Base-by-base conservation (phyloP, 2,797 vertebrate species). In the Spea hammondii region DNA sequence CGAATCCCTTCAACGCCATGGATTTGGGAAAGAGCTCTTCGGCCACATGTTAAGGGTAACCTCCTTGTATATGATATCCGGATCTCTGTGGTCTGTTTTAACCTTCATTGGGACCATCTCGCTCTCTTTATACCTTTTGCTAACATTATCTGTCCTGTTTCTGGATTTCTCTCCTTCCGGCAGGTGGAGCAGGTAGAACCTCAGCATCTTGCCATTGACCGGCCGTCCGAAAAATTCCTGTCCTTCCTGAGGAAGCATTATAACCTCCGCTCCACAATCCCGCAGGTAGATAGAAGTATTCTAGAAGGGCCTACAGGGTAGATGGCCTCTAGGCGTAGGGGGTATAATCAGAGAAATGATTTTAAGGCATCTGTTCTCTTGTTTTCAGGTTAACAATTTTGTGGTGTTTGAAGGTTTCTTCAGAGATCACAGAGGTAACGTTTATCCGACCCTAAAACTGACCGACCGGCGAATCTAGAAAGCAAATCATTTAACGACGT, bases 361-460 rank as follows among this genome's bases (percentile, higher is more conserved):
- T 44, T 7, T 13, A 12, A 66, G 4, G 12, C 32, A 1, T 55
- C 9, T 67, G 51, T 51, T 60, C 45, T 77, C n/a, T 17, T n/a
- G 2, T 49, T 65, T 72, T 59, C 78, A 98, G 96, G 96, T 96
- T 82, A 98, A 98, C 88, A 97, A 98, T 90, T 98, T 98, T 82
- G 96, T 98, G 86, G 94, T 97, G 54, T 98, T 97, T 71, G 92
- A 94, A n/a, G 93, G 94, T 70, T 98, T 97, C 88, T 98, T 98
- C 88, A 85, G 90, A 78, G 93, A 94, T 86, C 89, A 89, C 74
- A 89, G 92, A 83, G 92, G 96, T 98, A 82, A 82, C 13, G 46
- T 12, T 47, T 44, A 7, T 45, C 46, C 13, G 7, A 6, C 9
- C 64, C n/a, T 64, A 64, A 62, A 62, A 62, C n/a, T n/a, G 59